These are phyloP conservation scores for Oreochromis grahami DNA, from an alignment of 2,797 vertebrate species.

Conservation along the genomic window DNA sequence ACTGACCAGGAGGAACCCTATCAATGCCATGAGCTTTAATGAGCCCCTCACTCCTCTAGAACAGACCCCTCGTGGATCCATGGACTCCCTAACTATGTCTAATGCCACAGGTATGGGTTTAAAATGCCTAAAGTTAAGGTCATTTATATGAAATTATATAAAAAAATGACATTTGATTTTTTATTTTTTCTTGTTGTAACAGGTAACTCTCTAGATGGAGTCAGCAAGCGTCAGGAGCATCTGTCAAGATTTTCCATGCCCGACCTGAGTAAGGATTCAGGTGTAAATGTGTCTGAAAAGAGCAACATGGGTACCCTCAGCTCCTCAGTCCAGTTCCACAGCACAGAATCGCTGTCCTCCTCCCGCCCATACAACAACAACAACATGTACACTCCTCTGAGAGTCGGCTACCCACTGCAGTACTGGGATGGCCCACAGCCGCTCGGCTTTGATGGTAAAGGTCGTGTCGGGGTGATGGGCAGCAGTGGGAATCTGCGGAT, in stretches of 20 bases:
- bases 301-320: slow-evolving; percentile 96
- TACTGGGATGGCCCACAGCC: slow-evolving; percentile 90
- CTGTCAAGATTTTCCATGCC: slow-evolving; percentile 98
- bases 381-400: slow-evolving; percentile 81
- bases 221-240: slow-evolving; percentile 92
- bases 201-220: slow-evolving; percentile 93
- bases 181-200: not conserved
- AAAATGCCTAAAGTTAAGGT: not conserved
- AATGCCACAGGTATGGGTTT: slow-evolving; percentile 87
- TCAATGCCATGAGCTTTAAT: slow-evolving; percentile 89
- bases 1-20: slow-evolving; percentile 88
- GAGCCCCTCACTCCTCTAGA: slow-evolving; percentile 90
- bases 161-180: slow-evolving; percentile 18
- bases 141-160: not conserved
- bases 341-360: slow-evolving; percentile 92
- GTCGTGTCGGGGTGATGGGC: slow-evolving; percentile 75
- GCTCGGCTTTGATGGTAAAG: slow-evolving; percentile 83
- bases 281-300: slow-evolving; percentile 94
- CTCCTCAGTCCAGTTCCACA: slow-evolving; percentile 92
- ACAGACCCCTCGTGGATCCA: slow-evolving; percentile 92
- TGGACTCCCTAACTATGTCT: slow-evolving; percentile 91
- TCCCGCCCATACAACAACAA: slow-evolving; percentile 88
- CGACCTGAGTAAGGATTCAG: slow-evolving; percentile 96
- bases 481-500: slow-evolving; percentile 78
- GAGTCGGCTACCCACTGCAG: slow-evolving; percentile 80